phyloP scores from a whole-genome alignment of 1,140 invertebrate species.

The Danaus plexippus region DNA sequence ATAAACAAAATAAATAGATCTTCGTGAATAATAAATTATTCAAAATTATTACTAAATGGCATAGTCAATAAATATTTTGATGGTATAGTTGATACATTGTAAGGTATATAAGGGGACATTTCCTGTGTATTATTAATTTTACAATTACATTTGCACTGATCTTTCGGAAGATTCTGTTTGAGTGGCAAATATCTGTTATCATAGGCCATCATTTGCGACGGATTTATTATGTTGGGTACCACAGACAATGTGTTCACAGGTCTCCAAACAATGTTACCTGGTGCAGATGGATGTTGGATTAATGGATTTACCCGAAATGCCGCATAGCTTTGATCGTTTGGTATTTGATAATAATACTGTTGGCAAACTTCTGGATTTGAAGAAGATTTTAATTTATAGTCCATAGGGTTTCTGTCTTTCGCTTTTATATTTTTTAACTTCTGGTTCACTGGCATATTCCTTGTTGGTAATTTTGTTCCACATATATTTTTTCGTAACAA shows the following conservation, averaged over 20 bases:
- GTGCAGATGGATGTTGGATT: not conserved
- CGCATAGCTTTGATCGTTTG: not conserved
- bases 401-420: too few relatives aligned
- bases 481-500: too few relatives aligned
- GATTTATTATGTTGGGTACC: constrained; percentile 10
- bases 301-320: not conserved
- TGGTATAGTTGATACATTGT: not conserved
- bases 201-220: constrained; percentile 7
- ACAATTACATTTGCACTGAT: constrained; percentile 39
- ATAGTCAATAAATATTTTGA: constrained; percentile 33
- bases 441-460: too few relatives aligned
- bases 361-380: too few relatives aligned
- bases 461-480: too few relatives aligned
- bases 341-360: too few relatives aligned
- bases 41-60: constrained; percentile 15
- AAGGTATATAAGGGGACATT: too few relatives aligned
- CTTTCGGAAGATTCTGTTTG: constrained; percentile 14
- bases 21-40: too few relatives aligned
- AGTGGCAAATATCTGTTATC: constrained; percentile 1
- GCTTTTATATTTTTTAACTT: too few relatives aligned
- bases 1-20: too few relatives aligned
- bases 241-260: constrained; percentile 29
- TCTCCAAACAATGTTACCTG: constrained; percentile 35
- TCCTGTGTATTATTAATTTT: not conserved
- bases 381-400: too few relatives aligned